These are phyloP conservation scores for Rhagophthalmus giganteus DNA, from an alignment of 2,888 invertebrate species.

Conservation along the genomic window DNA sequence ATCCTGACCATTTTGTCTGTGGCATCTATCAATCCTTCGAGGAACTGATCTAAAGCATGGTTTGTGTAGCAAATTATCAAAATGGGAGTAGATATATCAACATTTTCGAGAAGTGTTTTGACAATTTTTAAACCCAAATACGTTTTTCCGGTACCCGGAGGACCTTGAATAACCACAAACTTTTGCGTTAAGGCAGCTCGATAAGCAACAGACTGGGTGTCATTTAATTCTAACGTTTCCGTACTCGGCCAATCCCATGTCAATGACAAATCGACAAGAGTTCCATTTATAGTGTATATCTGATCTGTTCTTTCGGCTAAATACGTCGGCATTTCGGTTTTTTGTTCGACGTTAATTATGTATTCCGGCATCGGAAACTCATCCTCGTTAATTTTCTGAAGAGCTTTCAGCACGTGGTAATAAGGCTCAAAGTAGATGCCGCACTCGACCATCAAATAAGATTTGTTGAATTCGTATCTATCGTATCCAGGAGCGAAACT, in stretches of 20 bases:
- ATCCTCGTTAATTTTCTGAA: slow-evolving; percentile 61
- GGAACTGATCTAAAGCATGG: slow-evolving; percentile 84
- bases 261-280: neutral
- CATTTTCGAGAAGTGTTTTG: slow-evolving; percentile 66
- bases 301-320: slow-evolving; percentile 32
- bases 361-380: slow-evolving; percentile 71
- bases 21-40: slow-evolving; percentile 66
- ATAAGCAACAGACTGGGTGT: slow-evolving; percentile 69
- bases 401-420: slow-evolving; percentile 68
- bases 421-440: slow-evolving; percentile 83
- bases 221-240: slow-evolving; percentile 61
- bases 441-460: slow-evolving; percentile 72
- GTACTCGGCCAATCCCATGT: slow-evolving; percentile 56
- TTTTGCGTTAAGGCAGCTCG: slow-evolving; percentile 69
- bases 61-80: slow-evolving; percentile 83
- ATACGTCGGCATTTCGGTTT: slow-evolving; percentile 52
- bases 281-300: neutral
- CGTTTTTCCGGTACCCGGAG: slow-evolving; percentile 88
- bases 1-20: slow-evolving; percentile 68
- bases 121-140: slow-evolving; percentile 77
- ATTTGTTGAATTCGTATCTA: slow-evolving; percentile 38
- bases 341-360: slow-evolving; percentile 60
- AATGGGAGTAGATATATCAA: slow-evolving; percentile 59
- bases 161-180: slow-evolving; percentile 81
- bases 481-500: slow-evolving; percentile 17